Conservation (phyloP, 2,113 vertebrate species). For the Paraplagusia blochii region DNA sequence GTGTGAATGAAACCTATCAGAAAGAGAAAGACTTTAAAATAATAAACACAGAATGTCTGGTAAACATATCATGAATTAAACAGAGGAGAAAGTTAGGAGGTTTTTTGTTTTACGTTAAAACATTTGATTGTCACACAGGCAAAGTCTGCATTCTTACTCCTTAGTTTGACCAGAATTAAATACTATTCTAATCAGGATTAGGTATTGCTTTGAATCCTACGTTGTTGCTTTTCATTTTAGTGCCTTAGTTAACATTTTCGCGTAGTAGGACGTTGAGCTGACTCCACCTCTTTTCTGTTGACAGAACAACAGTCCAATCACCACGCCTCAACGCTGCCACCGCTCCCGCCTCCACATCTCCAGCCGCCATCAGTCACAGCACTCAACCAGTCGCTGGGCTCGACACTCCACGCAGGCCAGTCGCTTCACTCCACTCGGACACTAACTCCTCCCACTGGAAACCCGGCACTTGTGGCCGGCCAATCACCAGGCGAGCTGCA, state of each 20-base stretch:
- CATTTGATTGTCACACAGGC: no score
- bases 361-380: conserved; percentile 92
- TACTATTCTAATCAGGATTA: no score
- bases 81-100: no score
- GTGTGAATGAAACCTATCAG: no score
- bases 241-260: conserved; percentile 1
- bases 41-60: no score
- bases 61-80: no score
- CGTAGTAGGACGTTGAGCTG: no score
- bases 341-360: conserved; percentile 89
- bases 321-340: conserved; percentile 87
- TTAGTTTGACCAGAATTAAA: no score
- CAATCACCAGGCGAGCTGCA: conserved; percentile 98
- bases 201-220: conserved; percentile 20
- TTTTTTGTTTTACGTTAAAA: no score
- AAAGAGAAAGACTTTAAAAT: no score
- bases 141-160: no score
- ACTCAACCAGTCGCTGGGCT: conserved; percentile 92
- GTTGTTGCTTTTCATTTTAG: no score
- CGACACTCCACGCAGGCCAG: conserved; percentile 65
- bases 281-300: conserved; percentile 1
- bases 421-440: conserved; percentile 52
- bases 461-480: conserved; percentile 95
- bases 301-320: conserved; percentile 92
- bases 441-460: conserved; percentile 72